Evolutionary conservation across 2,113 vertebrate species (phyloP), one percentile per base, ranked within the genome.

Genomic region (Lepidothrix coronata): DNA sequence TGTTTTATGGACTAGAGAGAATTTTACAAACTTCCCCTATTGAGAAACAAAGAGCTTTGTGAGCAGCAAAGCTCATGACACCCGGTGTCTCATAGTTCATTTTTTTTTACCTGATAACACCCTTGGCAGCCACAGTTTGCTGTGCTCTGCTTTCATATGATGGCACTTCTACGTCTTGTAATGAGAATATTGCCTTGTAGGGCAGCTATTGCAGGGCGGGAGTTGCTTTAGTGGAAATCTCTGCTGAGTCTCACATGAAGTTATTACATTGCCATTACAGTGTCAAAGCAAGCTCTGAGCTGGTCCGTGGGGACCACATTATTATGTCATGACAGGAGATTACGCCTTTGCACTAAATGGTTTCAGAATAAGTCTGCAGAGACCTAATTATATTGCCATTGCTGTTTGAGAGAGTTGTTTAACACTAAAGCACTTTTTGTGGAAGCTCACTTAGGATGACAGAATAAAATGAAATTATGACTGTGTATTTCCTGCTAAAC

Each of bases 301-400:
- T 59, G 61, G 58, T 92, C 93, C 51, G 0, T 41, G 82, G 93
- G 77, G 95, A 88, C 48, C 91, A 61, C 62, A 91, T 95, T 89
- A 97, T 93, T 73, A 73, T 96, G 87, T 96, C 79, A 62, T 89
- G 77, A 95, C 96, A 76, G 88, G 79, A 97, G 87, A 88, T 96
- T 83, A 94, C 8, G 35, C 93, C 88, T 95, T 80, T 85, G 80
- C 77, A 77, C 80, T 93, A 95, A 97, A 93, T 91, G 87, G 63
- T 78, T 97, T 95, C 19, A 10, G 51, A 87, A 37, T 85, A 89
- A 96, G 82, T 79, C 92, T 92, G 81, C 83, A 94, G 93, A 81
- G 95, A 96, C 89, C 52, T 97, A 87, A 97, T 96, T 97, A 89
- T 89, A 74, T 27, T 96, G 91, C 90, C 62, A 91, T 30, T 80